Evolutionary conservation across 2,888 invertebrate species (phyloP).

Genomic region (Mactromeris polynyma): DNA sequence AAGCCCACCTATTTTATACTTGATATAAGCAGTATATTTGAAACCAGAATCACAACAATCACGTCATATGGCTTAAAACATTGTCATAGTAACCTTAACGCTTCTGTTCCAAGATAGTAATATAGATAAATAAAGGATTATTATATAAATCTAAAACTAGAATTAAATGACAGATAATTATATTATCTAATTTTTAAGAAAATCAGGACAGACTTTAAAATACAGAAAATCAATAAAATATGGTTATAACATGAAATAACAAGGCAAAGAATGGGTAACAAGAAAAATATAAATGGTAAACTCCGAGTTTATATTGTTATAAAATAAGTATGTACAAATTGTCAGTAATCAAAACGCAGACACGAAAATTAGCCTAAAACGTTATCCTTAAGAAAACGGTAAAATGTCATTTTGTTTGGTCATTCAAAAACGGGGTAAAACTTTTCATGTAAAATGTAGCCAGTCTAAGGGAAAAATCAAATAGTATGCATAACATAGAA

Average conservation of each 20-base stretch:
- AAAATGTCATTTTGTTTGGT: too few species aligned
- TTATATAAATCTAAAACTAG: background rate
- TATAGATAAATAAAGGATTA: background rate
- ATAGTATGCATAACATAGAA: background rate
- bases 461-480: background rate
- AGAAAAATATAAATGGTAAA: slow-evolving; percentile 1
- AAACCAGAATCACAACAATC: background rate
- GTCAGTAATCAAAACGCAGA: background rate
- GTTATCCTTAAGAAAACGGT: background rate
- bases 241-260: background rate
- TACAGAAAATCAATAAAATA: background rate
- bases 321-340: background rate
- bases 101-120: too few species aligned
- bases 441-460: background rate
- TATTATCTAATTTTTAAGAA: slow-evolving; percentile 1
- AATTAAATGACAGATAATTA: background rate
- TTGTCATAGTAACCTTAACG: too few species aligned
- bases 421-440: background rate
- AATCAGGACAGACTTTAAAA: background rate
- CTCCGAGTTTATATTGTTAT: background rate
- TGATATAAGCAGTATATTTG: background rate
- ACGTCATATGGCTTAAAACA: background rate
- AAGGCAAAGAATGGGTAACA: background rate
- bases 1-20: background rate
- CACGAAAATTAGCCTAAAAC: background rate